Evolutionary conservation across 2,113 vertebrate species (phyloP).

Genomic region (Capreolus pygargus): DNA sequence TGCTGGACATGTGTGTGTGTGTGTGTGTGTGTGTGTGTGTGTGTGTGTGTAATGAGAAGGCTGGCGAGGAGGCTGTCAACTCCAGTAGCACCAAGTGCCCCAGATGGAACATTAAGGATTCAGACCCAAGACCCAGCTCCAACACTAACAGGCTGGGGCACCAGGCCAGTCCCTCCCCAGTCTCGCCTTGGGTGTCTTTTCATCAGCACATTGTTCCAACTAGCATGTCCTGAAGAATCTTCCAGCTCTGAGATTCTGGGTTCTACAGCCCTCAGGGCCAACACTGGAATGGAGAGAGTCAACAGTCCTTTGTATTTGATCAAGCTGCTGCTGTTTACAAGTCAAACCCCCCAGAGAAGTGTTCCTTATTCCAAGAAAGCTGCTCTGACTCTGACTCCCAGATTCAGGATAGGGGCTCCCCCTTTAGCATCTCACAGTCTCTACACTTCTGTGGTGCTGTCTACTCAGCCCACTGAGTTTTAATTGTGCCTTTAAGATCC

Average conservation of each 20-base stretch:
- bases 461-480: not conserved
- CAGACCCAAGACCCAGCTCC: not conserved
- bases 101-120: not conserved
- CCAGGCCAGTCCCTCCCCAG: not conserved
- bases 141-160: not conserved
- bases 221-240: not conserved
- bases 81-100: not conserved
- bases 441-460: no score
- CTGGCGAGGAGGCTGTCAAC: not conserved
- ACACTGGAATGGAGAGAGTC: not conserved
- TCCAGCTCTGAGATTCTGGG: not conserved
- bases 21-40: not conserved
- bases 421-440: not conserved
- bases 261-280: not conserved
- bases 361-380: not conserved
- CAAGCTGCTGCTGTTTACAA: not conserved
- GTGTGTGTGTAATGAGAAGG: no score
- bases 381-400: not conserved
- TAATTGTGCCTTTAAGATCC: not conserved
- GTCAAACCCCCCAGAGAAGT: not conserved
- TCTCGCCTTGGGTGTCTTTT: not conserved
- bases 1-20: not conserved
- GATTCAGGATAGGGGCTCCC: not conserved
- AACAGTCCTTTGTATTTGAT: not conserved
- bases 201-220: not conserved